Base-by-base conservation (phyloP, 2,797 vertebrate genomes). In the Enteromius thamalakanensis region DNA sequence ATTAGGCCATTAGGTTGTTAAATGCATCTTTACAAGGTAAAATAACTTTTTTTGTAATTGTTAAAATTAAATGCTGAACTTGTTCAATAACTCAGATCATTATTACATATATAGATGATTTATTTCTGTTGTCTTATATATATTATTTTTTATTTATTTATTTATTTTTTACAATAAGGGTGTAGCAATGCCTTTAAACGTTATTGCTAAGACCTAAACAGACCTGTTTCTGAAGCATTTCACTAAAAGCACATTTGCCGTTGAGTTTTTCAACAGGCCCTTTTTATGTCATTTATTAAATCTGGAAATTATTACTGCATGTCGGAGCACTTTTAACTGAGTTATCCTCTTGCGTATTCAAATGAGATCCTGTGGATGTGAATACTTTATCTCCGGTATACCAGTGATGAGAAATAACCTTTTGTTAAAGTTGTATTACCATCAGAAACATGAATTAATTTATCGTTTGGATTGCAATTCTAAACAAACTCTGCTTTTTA, bases 231-330 rank as follows among this genome's bases (percentile, higher is more conserved):
- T 19, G n/a, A 64, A 60, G 21, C 3, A n/a, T 80, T 71, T 81
- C 17, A 60, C 49, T 81, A 15, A 37, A 81, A 81, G 29, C 80
- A 65, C 70, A 29, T 81, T 64, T 49, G 29, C 6, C 17, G 26
- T 47, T 49, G 14, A 10, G 29, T 9, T 49, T 37, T 80, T 62
- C 17, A 81, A 5, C 42, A 81, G 42, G 58, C 21, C 42, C 6
- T 3, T 74, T 81, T 65, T 26, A n/a, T 62, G 69, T 65, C 3
- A 81, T 75, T 65, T 51, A 65, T 64, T 21, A 26, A 75, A 51
- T 34, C 58, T 72, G 55, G 79, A 64, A 64, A 51, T 49, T 37
- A 72, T 81, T 81, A 81, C 79, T 40, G 70, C 0, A 0, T 40
- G 45, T 81, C 32, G 1, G 58, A 65, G 47, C 15, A 51, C 58